Conservation (phyloP, 1,140 invertebrate species). For the Archivesica marissinica region DNA sequence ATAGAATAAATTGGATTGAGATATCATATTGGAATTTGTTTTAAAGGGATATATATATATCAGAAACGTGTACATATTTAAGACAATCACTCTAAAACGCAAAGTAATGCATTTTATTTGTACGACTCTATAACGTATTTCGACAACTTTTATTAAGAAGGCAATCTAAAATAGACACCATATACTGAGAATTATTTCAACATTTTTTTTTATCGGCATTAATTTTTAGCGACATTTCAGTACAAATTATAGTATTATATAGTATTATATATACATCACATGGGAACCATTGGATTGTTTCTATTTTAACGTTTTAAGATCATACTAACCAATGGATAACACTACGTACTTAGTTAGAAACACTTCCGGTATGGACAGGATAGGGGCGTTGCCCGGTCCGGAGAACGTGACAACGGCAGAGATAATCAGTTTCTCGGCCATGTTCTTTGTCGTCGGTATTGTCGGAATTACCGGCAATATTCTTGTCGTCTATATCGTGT, state of each 20-base stretch:
- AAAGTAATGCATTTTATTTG: too few relatives aligned
- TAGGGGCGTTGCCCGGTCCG: neutral
- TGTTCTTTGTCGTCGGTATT: constrained; percentile 71
- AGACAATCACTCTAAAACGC: too few relatives aligned
- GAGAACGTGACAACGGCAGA: constrained; percentile 42
- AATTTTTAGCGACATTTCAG: too few relatives aligned
- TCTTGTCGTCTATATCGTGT: constrained; percentile 81
- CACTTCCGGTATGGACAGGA: neutral
- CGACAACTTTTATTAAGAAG: neutral
- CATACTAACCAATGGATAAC: neutral
- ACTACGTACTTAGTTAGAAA: neutral
- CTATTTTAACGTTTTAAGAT: neutral
- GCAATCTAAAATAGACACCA: neutral
- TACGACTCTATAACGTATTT: too few relatives aligned
- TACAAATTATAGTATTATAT: too few relatives aligned
- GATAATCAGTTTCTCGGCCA: constrained; percentile 64
- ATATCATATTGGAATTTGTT: too few relatives aligned
- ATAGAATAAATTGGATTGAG: too few relatives aligned
- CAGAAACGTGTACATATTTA: too few relatives aligned
- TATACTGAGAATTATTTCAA: neutral
- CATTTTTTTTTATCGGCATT: too few relatives aligned
- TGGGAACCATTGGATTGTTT: neutral
- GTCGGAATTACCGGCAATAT: constrained; percentile 79
- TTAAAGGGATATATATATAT: too few relatives aligned
- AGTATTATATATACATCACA: too few relatives aligned